These are phyloP conservation scores for Cosmia trapezina DNA, from an alignment of 2,888 invertebrate genomes.

Conservation along the genomic window DNA sequence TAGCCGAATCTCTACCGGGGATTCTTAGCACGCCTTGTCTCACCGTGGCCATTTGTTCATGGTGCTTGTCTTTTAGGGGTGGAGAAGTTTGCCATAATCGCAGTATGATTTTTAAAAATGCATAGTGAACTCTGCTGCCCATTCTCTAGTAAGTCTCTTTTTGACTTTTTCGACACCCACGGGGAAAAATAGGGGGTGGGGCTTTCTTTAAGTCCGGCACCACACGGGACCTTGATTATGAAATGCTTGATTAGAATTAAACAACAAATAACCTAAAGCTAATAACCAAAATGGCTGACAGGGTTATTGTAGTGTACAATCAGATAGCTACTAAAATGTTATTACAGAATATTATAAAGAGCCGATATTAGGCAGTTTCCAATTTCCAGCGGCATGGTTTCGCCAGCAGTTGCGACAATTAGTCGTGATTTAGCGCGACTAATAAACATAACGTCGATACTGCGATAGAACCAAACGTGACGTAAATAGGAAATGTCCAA, in stretches of 20 bases:
- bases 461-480: conserved; percentile 72
- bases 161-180: too few relatives aligned
- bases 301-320: conserved; percentile 21
- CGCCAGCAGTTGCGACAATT: conserved; percentile 70
- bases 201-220: too few relatives aligned
- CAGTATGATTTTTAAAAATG: too few relatives aligned
- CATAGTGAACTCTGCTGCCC: too few relatives aligned
- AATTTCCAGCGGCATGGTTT: conserved; percentile 54
- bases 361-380: conserved; percentile 54
- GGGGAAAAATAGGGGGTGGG: too few relatives aligned
- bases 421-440: conserved; percentile 75
- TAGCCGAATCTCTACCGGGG: too few relatives aligned
- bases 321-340: conserved; percentile 32
- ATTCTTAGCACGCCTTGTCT: too few relatives aligned
- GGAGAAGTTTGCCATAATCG: too few relatives aligned
- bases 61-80: too few relatives aligned
- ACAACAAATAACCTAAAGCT: background rate
- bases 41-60: too few relatives aligned
- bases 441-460: conserved; percentile 72
- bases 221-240: too few relatives aligned
- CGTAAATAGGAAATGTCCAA: conserved; percentile 69
- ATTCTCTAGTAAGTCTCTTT: too few relatives aligned
- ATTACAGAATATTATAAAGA: conserved; percentile 50
- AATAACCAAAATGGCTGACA: conserved; percentile 12
- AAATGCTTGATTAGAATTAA: background rate